A percentile compares a stretch with the other conserved stretches of the same genome.
Evolutionary conservation across 2,888 invertebrate species (phyloP).

Genomic region (Sinopyrophorus schimmeli): DNA sequence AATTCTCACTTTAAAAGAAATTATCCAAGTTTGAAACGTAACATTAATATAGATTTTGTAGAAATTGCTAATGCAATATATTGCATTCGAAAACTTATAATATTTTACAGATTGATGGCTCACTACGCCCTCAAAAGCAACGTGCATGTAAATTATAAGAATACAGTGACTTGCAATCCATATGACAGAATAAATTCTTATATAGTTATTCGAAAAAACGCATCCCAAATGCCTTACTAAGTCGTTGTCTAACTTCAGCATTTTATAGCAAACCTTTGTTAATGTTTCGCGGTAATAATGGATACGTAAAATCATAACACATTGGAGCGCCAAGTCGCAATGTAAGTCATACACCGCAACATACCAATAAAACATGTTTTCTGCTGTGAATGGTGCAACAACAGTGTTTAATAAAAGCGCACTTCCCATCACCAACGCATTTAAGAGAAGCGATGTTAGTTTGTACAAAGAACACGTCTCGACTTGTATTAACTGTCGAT

Average conservation of each 20-base stretch:
- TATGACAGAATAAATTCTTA: background rate
- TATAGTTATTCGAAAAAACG: background rate
- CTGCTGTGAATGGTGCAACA: background rate
- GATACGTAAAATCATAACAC: background rate
- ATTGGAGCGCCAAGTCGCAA: background rate
- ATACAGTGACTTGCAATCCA: background rate
- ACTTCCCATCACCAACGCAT: background rate
- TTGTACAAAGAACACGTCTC: background rate
- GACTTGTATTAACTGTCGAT: background rate
- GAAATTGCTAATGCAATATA: background rate
- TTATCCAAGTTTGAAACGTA: conserved; percentile 2
- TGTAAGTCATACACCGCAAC: conserved; percentile 2
- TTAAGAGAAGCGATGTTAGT: background rate
- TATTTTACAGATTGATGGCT: background rate
- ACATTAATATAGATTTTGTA: background rate
- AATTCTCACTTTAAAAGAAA: background rate
- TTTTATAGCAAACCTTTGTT: background rate
- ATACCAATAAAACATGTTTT: conserved; percentile 4
- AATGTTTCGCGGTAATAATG: background rate
- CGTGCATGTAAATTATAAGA: background rate
- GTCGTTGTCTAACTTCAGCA: background rate
- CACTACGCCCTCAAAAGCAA: background rate
- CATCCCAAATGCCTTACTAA: background rate
- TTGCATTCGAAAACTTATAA: background rate
- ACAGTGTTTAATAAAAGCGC: background rate